These are phyloP conservation scores for Volucella zonaria DNA, from an alignment of 2,888 invertebrate genomes.

Conservation along the genomic window DNA sequence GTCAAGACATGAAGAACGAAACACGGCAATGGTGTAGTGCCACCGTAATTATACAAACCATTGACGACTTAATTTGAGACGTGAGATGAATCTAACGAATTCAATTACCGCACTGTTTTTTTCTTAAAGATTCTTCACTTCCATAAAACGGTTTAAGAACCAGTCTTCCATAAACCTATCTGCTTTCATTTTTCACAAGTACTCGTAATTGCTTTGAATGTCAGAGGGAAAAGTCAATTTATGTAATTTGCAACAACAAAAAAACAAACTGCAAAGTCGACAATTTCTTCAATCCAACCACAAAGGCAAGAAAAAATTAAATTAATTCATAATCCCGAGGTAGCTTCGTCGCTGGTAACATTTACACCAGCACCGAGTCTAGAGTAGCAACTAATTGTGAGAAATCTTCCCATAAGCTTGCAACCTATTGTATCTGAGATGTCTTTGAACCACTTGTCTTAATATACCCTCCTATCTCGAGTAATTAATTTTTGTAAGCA, in stretches of 20 bases:
- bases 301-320: background rate
- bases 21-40: too few species aligned
- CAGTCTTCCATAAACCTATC: background rate
- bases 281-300: constrained; percentile 1
- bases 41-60: too few species aligned
- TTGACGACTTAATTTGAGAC: too few species aligned
- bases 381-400: too few species aligned
- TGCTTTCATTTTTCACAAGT: constrained; percentile 5
- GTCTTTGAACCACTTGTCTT: too few species aligned
- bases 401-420: too few species aligned
- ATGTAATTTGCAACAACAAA: background rate
- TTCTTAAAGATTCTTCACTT: background rate
- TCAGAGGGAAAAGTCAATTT: constrained; percentile 1
- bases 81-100: background rate
- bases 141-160: background rate
- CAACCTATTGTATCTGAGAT: too few species aligned
- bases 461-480: too few species aligned
- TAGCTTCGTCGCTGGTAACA: background rate
- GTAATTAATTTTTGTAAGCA: too few species aligned
- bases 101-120: background rate
- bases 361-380: too few species aligned
- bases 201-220: background rate
- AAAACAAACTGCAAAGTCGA: background rate
- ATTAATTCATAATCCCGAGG: constrained; percentile 1
- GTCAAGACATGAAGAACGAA: too few species aligned